Base-by-base conservation (phyloP, 1,140 invertebrate genomes). In the Pseudoatta argentina region DNA sequence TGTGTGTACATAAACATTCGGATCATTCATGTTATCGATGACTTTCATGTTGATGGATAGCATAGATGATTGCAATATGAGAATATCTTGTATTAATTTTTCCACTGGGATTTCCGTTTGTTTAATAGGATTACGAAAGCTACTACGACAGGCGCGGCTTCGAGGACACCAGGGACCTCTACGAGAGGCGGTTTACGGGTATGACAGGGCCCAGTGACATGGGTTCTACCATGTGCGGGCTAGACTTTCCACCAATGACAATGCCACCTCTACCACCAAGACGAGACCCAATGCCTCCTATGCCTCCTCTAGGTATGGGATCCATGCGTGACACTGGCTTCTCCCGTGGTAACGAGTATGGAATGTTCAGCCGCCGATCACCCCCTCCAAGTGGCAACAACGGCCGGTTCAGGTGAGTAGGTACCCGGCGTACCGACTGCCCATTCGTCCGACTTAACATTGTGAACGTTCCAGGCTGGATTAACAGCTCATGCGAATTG, bases 281-380 rank as follows among this genome's bases (percentile, higher is more conserved):
- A 90, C 95, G 96, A 59, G 96, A 97, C 89, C 96, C 96, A 39
- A 95, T 97, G 94, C 96, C 96, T 73, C 96, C 96, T 48, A 96
- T 97, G 96, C 96, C 97, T 64, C 96, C 96, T 87, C 95, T 90
- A 93, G 95, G 94, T 92, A 95, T 94, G 94, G 95, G 92, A 91
- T 96, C 95, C 61, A 96, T 96, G 94, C 96, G 95, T 53, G 95
- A 96, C 86, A 96, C 95, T 53, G 95, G 93, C 86, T 95, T 96
- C 86, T 95, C 95, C 83, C 94, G 96, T 85, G 94, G 95, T 24
- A 96, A 96, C 90, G 97, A 97, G 86, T 98, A 98, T 93, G 97
- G 97, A 78, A 97, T 98, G 97, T 98, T 97, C 94, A 98, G 97
- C 94, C 96, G 97, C 86, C 96, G 97, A 91, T 97, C 97, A 88